Base-by-base conservation (phyloP, 1,140 invertebrate species). In the Zophobas atratus region DNA sequence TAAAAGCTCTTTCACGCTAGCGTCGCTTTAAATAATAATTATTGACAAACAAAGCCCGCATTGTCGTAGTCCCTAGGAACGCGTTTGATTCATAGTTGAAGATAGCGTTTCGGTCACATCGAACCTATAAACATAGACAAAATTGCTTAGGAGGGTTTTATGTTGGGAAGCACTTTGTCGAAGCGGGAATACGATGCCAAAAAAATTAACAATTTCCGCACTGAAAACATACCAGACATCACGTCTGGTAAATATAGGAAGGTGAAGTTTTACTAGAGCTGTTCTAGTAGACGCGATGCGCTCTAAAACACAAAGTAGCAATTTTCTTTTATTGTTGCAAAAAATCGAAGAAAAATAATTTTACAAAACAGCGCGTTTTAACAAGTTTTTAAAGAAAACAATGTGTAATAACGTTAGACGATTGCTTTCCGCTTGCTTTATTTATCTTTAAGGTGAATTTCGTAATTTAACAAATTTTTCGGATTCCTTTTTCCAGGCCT, bases 241-340 rank as follows among this genome's bases (percentile, higher is more conserved):
- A 46, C 43, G 43, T 46, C 43, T 46, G 43, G 43, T 8, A 8
- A 46, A 46, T 46, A 46, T 46, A 46, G 43, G 43, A 46, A 4
- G 8, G 3, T 46, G 33, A 6, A 32, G 34, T 35, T 60, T 60
- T 5, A 5, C 20, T 5, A 35, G 20, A 56, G 5, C 5, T 56
- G 5, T 33, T 32, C 5, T 35, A 56, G 5, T 56, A 6, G 55
- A 56, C 5, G 6, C 55, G 20, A 35, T 33, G 34, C 20, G 55
- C 20, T 56, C 34, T 56, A 6, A 35, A 56, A 56, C 6, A 32
- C 20, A 56, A 5, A 6, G 20, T 1, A 32, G 53, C 53, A 5
- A 4, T 56, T 56, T n/a, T 32, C n/a, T 56, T 56, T 56, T 56
- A 56, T 60, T 60, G 34, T n/a, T 36, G 34, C 34, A 56, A 33